Evolutionary conservation across 2,797 vertebrate species (phyloP).

Genomic region (Enteromius treurensis): DNA sequence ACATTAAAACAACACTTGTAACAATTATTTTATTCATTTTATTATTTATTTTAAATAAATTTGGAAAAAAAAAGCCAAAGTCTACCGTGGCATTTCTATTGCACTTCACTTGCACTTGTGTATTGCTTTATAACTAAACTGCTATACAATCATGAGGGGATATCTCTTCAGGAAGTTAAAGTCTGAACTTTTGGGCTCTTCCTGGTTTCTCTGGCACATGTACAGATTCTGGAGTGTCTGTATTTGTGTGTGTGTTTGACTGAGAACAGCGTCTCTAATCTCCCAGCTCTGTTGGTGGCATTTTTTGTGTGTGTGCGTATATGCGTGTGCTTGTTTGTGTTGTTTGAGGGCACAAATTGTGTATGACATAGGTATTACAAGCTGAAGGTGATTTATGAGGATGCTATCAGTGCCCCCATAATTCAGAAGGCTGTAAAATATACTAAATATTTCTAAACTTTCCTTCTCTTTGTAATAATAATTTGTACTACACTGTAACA

Average conservation of each 20-base stretch:
- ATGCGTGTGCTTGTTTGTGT: neutral
- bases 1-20: neutral
- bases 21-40: neutral
- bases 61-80: neutral
- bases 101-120: neutral
- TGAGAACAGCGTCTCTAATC: neutral
- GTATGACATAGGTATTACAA: too few species aligned
- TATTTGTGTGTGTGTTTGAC: conserved; percentile 23
- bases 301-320: neutral
- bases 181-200: conserved; percentile 31
- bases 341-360: too few species aligned
- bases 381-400: too few species aligned
- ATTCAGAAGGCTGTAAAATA: too few species aligned
- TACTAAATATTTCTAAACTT: too few species aligned
- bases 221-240: neutral
- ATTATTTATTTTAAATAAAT: neutral
- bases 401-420: too few species aligned
- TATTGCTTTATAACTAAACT: neutral
- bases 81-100: neutral
- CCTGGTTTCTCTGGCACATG: conserved; percentile 25
- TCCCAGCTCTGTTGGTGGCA: neutral
- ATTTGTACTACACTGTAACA: neutral
- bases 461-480: neutral
- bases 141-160: conserved; percentile 10
- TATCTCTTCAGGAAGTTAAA: conserved; percentile 13